A percentile compares a stretch with the other conserved stretches of the same genome.
Evolutionary conservation across 1,140 invertebrate genomes (phyloP).

Genomic region (Psix sp.): DNA sequence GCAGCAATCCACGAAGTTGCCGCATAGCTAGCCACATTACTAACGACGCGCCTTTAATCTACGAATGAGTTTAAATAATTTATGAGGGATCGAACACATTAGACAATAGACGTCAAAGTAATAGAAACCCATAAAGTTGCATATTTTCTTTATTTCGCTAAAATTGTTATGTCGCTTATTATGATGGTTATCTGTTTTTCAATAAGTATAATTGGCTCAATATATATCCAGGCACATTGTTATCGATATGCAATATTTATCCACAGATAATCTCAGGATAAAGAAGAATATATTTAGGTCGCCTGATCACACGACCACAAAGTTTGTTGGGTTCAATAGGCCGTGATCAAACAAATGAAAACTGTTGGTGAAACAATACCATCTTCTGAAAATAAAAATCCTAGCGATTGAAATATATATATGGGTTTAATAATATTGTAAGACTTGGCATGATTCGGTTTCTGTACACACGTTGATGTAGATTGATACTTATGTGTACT

Average conservation of each 20-base stretch:
- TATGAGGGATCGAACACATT: too few relatives aligned
- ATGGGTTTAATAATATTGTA: background rate
- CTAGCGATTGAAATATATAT: background rate
- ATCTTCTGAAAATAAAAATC: conserved; percentile 13
- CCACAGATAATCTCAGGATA: conserved; percentile 36
- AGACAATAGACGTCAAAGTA: too few relatives aligned
- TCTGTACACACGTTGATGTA: conserved; percentile 2
- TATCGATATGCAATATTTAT: conserved; percentile 33
- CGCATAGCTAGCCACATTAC: conserved; percentile 8
- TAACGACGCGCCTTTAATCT: background rate
- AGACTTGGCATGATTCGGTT: background rate
- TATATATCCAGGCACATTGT: conserved; percentile 41
- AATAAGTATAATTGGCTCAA: conserved; percentile 40
- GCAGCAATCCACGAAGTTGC: too few relatives aligned
- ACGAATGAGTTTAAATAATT: too few relatives aligned
- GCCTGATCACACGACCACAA: conserved; percentile 6
- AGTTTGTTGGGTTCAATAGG: conserved; percentile 16
- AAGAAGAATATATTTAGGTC: conserved; percentile 9
- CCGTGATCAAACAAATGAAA: conserved; percentile 52
- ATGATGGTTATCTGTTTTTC: conserved; percentile 19
- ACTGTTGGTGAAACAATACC: conserved; percentile 34
- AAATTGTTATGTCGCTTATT: conserved; percentile 22
- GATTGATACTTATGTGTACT: conserved; percentile 33
- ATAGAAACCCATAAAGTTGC: too few relatives aligned
- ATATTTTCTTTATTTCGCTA: background rate